phyloP scores from a whole-genome alignment of 2,797 vertebrate genomes.

The Acanthornis magna region DNA sequence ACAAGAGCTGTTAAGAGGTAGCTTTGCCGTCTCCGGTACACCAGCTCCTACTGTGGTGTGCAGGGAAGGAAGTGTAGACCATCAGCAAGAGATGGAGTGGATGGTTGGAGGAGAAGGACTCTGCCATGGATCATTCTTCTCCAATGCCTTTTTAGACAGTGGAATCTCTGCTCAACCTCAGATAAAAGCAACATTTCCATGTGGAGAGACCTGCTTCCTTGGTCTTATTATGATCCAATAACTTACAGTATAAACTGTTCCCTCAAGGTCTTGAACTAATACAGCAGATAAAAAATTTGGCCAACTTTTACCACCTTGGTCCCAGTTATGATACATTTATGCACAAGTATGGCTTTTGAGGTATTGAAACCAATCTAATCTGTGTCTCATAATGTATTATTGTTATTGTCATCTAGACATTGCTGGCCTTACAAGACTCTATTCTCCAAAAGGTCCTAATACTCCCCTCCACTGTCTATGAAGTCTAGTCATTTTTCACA shows the following conservation, averaged over 20 bases:
- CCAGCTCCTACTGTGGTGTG: neutral
- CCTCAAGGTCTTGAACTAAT: neutral
- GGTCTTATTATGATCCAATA: neutral
- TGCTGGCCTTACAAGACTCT: neutral
- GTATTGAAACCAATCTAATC: neutral
- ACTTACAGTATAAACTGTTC: neutral
- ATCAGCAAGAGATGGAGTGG: neutral
- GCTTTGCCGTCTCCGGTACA: neutral
- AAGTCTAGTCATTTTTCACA: neutral
- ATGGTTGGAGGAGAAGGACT: neutral
- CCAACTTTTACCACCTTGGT: neutral
- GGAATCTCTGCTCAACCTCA: neutral
- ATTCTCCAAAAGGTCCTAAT: neutral
- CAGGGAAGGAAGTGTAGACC: neutral
- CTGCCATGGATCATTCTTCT: neutral
- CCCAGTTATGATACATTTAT: neutral
- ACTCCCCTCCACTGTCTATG: neutral
- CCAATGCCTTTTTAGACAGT: neutral
- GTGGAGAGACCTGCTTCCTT: neutral
- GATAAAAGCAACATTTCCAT: neutral
- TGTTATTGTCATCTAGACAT: neutral
- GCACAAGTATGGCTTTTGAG: neutral
- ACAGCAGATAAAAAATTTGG: neutral
- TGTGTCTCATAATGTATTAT: neutral
- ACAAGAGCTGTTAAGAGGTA: neutral